These are phyloP conservation scores for Oceanodroma leucorhoa DNA, from an alignment of 2,797 vertebrate species.

Conservation along the genomic window DNA sequence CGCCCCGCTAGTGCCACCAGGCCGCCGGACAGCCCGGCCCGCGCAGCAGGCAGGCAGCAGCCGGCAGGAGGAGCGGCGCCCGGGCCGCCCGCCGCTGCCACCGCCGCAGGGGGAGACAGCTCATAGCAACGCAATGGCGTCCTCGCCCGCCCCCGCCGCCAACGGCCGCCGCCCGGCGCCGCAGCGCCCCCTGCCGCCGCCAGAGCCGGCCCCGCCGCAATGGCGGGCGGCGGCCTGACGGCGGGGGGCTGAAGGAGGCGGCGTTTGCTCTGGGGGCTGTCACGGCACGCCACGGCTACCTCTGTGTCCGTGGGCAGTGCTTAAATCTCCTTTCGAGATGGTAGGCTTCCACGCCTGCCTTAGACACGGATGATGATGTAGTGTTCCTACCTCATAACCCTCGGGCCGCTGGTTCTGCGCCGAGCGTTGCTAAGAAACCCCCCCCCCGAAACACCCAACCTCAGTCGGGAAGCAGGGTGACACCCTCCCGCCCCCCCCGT, in stretches of 20 bases:
- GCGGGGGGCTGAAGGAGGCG: neutral
- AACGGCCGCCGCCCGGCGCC: neutral
- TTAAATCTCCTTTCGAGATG: accelerated
- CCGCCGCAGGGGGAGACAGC: conserved; percentile 15
- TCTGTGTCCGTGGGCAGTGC: neutral
- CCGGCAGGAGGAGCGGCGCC: conserved; percentile 1
- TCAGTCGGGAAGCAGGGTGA: neutral
- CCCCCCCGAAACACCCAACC: neutral
- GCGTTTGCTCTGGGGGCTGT: neutral
- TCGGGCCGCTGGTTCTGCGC: neutral
- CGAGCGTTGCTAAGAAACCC: accelerated
- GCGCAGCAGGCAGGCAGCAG: neutral
- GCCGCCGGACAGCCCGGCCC: neutral
- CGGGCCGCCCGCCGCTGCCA: conserved; percentile 6
- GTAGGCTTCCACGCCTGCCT: accelerated
- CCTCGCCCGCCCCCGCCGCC: conserved; percentile 4
- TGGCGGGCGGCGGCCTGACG: neutral
- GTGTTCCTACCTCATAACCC: accelerated
- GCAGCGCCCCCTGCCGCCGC: conserved; percentile 14
- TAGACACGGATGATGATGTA: accelerated
- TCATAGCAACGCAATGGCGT: conserved; percentile 56
- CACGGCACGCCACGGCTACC: neutral
- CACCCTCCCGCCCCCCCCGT: neutral
- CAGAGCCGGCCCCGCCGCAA: neutral
- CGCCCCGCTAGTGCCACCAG: conserved; percentile 6